Evolutionary conservation across 2,888 invertebrate genomes (phyloP).

Genomic region (Hofmannophila pseudospretella): DNA sequence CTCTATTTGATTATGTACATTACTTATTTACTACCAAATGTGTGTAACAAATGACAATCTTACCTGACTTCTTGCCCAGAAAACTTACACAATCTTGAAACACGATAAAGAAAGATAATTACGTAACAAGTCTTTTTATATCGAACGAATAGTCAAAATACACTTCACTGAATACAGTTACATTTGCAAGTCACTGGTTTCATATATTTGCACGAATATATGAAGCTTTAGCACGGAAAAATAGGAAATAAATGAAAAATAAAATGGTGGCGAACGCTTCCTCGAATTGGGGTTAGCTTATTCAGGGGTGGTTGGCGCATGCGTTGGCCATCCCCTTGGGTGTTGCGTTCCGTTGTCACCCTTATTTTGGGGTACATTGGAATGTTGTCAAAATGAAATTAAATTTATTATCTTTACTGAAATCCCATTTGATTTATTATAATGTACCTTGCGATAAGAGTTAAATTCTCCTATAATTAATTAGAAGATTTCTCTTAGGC

Average conservation of each 20-base stretch:
- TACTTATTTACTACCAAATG: too few relatives aligned
- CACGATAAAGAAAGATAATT: constrained; percentile 32
- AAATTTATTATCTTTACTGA: too few relatives aligned
- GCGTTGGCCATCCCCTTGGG: constrained; percentile 37
- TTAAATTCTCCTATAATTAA: too few relatives aligned
- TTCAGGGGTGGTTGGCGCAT: constrained; percentile 37
- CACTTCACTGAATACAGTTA: constrained; percentile 20
- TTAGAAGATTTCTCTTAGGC: too few relatives aligned
- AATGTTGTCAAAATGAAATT: too few relatives aligned
- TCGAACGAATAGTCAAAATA: constrained; percentile 5
- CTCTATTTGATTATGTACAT: too few relatives aligned
- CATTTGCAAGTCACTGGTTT: constrained; percentile 14
- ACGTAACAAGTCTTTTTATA: constrained; percentile 30
- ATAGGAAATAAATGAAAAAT: constrained; percentile 49
- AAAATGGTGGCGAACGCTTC: constrained; percentile 57
- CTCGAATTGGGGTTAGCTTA: constrained; percentile 48
- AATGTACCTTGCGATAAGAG: too few relatives aligned
- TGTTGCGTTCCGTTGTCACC: constrained; percentile 37
- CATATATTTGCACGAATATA: constrained; percentile 9
- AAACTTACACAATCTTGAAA: constrained; percentile 20
- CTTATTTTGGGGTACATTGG: constrained; percentile 6
- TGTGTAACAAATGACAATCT: constrained; percentile 8
- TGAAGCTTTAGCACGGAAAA: constrained; percentile 26
- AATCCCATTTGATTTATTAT: too few relatives aligned
- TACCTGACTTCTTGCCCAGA: constrained; percentile 24